phyloP scores from a whole-genome alignment of 2,113 vertebrate genomes.

The Alosa alosa region DNA sequence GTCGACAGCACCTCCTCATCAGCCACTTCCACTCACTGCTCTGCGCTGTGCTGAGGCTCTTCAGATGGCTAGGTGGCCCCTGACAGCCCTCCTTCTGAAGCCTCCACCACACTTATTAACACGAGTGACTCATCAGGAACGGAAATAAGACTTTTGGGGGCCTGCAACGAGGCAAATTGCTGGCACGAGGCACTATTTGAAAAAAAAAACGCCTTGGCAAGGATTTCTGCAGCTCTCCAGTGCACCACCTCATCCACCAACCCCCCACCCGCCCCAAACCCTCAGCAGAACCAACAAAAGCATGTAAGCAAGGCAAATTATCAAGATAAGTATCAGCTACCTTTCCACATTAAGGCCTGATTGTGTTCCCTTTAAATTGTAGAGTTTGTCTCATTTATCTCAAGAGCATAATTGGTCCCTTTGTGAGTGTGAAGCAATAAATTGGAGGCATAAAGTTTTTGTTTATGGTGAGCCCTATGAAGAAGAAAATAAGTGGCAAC shows the following conservation, averaged over 20 bases:
- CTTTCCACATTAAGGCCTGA: not conserved
- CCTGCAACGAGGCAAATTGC: not conserved
- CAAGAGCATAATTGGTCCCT: slow-evolving; percentile 1
- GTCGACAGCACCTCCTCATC: slow-evolving; percentile 40
- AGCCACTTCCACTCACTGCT: not conserved
- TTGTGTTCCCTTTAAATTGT: not conserved
- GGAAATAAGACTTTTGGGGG: slow-evolving; percentile 46
- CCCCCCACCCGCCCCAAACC: too few relatives aligned
- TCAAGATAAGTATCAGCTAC: not conserved
- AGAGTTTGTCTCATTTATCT: not conserved
- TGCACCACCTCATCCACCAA: slow-evolving; percentile 38
- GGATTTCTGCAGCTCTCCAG: not conserved
- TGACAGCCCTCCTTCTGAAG: slow-evolving; percentile 40
- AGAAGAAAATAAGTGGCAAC: not conserved
- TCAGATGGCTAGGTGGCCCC: not conserved
- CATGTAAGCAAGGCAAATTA: not conserved
- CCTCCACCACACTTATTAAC: slow-evolving; percentile 52
- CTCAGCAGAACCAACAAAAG: not conserved
- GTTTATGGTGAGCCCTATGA: not conserved
- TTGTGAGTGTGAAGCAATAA: not conserved
- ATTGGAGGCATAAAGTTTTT: not conserved
- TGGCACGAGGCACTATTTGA: not conserved
- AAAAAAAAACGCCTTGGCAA: not conserved
- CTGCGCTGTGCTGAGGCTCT: not conserved
- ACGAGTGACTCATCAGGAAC: slow-evolving; percentile 57